These are phyloP conservation scores for Thalassoma bifasciatum DNA, from an alignment of 2,113 vertebrate species.

Conservation along the genomic window DNA sequence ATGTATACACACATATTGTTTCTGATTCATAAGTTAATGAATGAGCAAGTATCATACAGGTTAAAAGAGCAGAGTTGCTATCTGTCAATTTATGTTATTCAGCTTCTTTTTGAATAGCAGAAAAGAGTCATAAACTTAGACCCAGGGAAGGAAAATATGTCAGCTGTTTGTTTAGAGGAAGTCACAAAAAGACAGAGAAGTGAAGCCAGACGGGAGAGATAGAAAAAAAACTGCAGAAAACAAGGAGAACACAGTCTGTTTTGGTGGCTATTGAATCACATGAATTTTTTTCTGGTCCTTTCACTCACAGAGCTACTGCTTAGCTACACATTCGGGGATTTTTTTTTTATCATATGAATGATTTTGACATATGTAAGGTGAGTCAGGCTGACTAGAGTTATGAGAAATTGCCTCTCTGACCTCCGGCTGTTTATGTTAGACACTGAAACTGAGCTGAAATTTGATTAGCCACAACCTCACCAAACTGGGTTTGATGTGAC, in stretches of 20 bases:
- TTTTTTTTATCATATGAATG: slow-evolving; percentile 42
- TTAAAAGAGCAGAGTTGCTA: neutral
- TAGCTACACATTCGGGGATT: neutral
- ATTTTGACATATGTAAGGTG: slow-evolving; percentile 53
- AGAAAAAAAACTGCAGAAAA: slow-evolving; percentile 45
- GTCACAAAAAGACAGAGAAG: slow-evolving; percentile 11
- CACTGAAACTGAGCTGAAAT: slow-evolving; percentile 13
- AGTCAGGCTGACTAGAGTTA: slow-evolving; percentile 11
- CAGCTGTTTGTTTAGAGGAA: slow-evolving; percentile 44
- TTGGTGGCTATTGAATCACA: slow-evolving; percentile 57
- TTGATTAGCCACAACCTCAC: slow-evolving; percentile 14
- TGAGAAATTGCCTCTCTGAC: slow-evolving; percentile 11
- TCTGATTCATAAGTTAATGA: neutral
- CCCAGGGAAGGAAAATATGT: slow-evolving; percentile 39
- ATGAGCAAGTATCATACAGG: neutral
- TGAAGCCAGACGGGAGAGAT: slow-evolving; percentile 27
- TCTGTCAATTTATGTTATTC: neutral
- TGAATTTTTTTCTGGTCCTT: slow-evolving; percentile 23
- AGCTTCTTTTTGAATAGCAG: slow-evolving; percentile 7
- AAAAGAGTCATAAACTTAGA: slow-evolving; percentile 2
- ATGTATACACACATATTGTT: slow-evolving; percentile 3
- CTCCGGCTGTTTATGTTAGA: slow-evolving; percentile 44
- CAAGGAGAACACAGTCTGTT: slow-evolving; percentile 50
- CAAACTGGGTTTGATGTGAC: slow-evolving; percentile 1
- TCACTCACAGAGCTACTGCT: slow-evolving; percentile 20